These are phyloP conservation scores for Callipepla squamata DNA, from an alignment of 2,113 vertebrate species.

Conservation along the genomic window DNA sequence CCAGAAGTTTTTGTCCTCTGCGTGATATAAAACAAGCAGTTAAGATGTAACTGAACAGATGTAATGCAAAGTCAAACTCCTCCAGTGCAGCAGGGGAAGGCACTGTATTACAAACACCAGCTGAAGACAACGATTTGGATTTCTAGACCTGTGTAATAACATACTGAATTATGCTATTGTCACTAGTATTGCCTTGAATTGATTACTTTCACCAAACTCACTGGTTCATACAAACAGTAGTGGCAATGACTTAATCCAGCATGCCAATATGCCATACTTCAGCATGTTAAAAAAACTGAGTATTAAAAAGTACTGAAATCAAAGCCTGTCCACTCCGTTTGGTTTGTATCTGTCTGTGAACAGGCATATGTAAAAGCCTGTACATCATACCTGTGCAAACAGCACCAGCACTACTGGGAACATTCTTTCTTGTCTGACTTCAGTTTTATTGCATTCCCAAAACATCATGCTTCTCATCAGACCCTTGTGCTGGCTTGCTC, in stretches of 20 bases:
- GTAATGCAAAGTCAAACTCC: conserved; percentile 5
- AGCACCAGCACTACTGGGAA: neutral
- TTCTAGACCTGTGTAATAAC: neutral
- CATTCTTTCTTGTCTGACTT: neutral
- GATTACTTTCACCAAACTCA: neutral
- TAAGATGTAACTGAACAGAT: neutral
- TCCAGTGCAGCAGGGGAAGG: neutral
- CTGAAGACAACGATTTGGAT: neutral
- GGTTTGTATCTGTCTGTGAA: neutral
- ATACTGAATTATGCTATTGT: neutral
- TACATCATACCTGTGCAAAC: neutral
- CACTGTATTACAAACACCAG: neutral
- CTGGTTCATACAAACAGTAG: neutral
- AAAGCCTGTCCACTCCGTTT: neutral
- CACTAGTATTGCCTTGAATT: neutral
- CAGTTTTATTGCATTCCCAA: neutral
- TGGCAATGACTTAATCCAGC: neutral
- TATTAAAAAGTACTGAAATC: neutral
- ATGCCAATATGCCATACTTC: neutral
- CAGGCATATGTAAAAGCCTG: neutral
- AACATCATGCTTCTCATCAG: neutral
- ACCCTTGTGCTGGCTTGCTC: rapidly evolving
- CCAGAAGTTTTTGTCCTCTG: conserved; percentile 15
- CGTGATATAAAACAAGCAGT: conserved; percentile 1
- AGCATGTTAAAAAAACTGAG: neutral